Conservation (phyloP, 35 echinoderm and acorn worm genomes). For the Apostichopus californicus region DNA sequence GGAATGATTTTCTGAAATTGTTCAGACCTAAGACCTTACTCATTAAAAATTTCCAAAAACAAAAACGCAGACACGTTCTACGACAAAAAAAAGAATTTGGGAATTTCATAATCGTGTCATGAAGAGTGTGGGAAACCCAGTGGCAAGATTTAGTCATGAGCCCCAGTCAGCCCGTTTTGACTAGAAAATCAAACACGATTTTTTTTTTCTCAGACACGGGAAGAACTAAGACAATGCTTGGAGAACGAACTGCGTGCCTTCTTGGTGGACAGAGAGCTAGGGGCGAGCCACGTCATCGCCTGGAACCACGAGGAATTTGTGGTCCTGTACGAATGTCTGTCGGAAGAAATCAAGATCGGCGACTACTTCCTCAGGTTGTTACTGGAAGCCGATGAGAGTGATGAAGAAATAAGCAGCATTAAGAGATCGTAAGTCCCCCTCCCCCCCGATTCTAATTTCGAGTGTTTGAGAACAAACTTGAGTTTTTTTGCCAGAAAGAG, state of each 20-base stretch:
- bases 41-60: too few species aligned
- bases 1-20: too few species aligned
- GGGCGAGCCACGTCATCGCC: slow-evolving; percentile 82
- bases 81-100: too few species aligned
- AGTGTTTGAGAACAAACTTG: too few species aligned
- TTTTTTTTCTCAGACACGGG: slow-evolving; percentile 64
- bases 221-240: slow-evolving; percentile 87
- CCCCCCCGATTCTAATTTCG: too few species aligned
- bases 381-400: slow-evolving; percentile 89
- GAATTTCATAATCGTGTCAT: too few species aligned
- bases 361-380: slow-evolving; percentile 96
- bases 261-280: slow-evolving; percentile 84
- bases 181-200: background rate
- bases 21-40: too few species aligned
- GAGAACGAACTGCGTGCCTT: slow-evolving; percentile 98
- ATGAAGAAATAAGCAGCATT: slow-evolving; percentile 95
- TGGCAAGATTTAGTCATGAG: too few species aligned
- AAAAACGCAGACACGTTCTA: too few species aligned
- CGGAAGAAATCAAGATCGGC: slow-evolving; percentile 98
- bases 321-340: slow-evolving; percentile 84
- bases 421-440: slow-evolving; percentile 90
- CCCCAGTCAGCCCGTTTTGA: background rate
- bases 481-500: too few species aligned
- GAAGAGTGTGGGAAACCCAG: too few species aligned
- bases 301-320: slow-evolving; percentile 99